Base-by-base conservation (phyloP, 2,113 vertebrate genomes). In the Melanerpes aurifrons region DNA sequence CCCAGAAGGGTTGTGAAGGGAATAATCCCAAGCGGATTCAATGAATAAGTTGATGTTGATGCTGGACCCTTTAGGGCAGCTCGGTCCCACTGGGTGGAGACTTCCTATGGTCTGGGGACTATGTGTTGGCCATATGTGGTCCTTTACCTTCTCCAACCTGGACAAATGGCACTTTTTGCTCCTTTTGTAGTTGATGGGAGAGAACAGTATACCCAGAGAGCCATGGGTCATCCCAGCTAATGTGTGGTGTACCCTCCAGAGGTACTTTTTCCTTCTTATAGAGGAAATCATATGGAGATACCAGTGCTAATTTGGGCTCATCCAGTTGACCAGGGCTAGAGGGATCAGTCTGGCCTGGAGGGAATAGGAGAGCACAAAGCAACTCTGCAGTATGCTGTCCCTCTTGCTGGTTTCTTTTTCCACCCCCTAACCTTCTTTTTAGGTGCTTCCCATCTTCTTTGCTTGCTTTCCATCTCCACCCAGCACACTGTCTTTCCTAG, bases 371-470 rank as follows among this genome's bases (percentile, higher is more conserved):
- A 58, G 40, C 24, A 40, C 0, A 2, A 0, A 1, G 26, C 25
- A 81, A 19, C 48, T 71, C 73, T 3, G 0, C 3, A 2, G 18
- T 32, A 59, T 1, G 3, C 3, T 0, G 0, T 67, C 19, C 22
- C 21, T 59, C 37, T 40, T 22, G 9, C 20, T 3, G 9, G 6
- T 25, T 8, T 68, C 13, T 61, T 83, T 57, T 31, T 32, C 12
- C 8, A 20, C 64, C 28, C 32, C 14, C 79, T 54, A 26, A 0
- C 53, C 32, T 69, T 64, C 53, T 50, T 20, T 58, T 64, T 26
- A 12, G 28, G 28, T 0, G 0, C 16, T 92, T 72, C 47, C n/a
- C 28, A 32, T 32, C 18, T 73, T 77, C 63, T 15, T 50, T 72
- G 9, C 64, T 43, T 43, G 10, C 43, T 67, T 10, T 88, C n/a